These are phyloP conservation scores for Sandelia bainsii DNA, from an alignment of 2,797 vertebrate genomes.

Conservation along the genomic window DNA sequence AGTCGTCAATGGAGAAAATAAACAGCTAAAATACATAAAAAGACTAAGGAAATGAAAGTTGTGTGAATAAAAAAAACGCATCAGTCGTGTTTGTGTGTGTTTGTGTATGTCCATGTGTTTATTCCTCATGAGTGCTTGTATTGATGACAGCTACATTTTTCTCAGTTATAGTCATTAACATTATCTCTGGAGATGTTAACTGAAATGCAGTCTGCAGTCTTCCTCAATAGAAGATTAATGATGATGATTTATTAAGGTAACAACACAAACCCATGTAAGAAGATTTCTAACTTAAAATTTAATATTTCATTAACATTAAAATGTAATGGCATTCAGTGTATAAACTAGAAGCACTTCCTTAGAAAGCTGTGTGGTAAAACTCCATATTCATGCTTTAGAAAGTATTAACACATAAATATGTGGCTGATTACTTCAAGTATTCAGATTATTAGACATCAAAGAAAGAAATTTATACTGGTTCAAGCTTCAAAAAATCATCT, in stretches of 20 bases:
- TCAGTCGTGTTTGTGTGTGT: slow-evolving; percentile 25
- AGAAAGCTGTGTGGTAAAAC: slow-evolving; percentile 25
- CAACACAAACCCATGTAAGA: slow-evolving; percentile 71
- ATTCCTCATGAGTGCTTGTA: slow-evolving; percentile 45
- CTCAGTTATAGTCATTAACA: slow-evolving; percentile 67
- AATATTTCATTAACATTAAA: slow-evolving; percentile 73
- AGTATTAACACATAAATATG: slow-evolving; percentile 41
- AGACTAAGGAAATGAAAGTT: slow-evolving; percentile 38
- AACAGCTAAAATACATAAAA: slow-evolving; percentile 56
- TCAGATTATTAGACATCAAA: slow-evolving; percentile 23
- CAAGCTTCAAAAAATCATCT: neutral
- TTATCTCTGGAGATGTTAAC: slow-evolving; percentile 60
- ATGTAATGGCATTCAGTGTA: slow-evolving; percentile 36
- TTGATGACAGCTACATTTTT: slow-evolving; percentile 63
- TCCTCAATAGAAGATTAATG: slow-evolving; percentile 76
- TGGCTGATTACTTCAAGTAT: slow-evolving; percentile 39
- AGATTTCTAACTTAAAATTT: slow-evolving; percentile 67
- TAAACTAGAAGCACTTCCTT: slow-evolving; percentile 26
- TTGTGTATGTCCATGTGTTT: slow-evolving; percentile 38
- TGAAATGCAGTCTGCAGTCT: slow-evolving; percentile 51
- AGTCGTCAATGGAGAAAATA: slow-evolving; percentile 51
- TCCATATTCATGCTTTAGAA: slow-evolving; percentile 3
- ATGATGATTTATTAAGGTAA: slow-evolving; percentile 78
- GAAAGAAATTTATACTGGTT: slow-evolving; percentile 13
- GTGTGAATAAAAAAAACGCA: slow-evolving; percentile 37